These are phyloP conservation scores for Meganola albula DNA, from an alignment of 2,888 invertebrate species.

Conservation along the genomic window DNA sequence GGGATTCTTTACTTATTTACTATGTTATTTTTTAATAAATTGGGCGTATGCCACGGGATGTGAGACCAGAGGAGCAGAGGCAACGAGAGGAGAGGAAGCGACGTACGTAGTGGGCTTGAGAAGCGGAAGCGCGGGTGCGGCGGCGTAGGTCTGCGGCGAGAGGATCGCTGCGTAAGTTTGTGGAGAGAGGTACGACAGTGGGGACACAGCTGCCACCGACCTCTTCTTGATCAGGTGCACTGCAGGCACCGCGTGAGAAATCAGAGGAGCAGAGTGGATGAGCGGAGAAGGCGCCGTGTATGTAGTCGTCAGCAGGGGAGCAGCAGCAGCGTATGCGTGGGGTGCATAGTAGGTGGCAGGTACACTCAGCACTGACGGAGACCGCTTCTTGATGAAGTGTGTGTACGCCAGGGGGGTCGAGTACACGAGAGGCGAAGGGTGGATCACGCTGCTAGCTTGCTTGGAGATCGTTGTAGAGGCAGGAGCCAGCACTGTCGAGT, in stretches of 20 bases:
- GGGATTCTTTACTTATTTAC: no score
- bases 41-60: slow-evolving; percentile 4
- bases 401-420: slow-evolving; percentile 39
- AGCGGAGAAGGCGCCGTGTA: slow-evolving; percentile 36
- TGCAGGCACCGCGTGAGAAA: slow-evolving; percentile 28
- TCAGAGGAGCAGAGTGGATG: slow-evolving; percentile 40
- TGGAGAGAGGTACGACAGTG: neutral
- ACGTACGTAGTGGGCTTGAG: slow-evolving; percentile 28
- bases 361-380: slow-evolving; percentile 26
- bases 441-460: slow-evolving; percentile 63
- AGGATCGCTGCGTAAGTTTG: neutral
- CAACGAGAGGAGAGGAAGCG: slow-evolving; percentile 29
- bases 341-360: slow-evolving; percentile 30
- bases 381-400: slow-evolving; percentile 51
- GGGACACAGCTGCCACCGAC: slow-evolving; percentile 23
- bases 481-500: slow-evolving; percentile 36
- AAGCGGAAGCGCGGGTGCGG: neutral
- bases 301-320: slow-evolving; percentile 37
- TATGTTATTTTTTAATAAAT: slow-evolving; percentile 17
- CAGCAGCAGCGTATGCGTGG: slow-evolving; percentile 32
- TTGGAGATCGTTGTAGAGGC: slow-evolving; percentile 51
- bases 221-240: slow-evolving; percentile 53
- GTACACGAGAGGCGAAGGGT: slow-evolving; percentile 55
- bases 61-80: slow-evolving; percentile 17
- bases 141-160: neutral